Base-by-base conservation (phyloP, 35 echinoderm and acorn worm species). In the Acanthaster planci region DNA sequence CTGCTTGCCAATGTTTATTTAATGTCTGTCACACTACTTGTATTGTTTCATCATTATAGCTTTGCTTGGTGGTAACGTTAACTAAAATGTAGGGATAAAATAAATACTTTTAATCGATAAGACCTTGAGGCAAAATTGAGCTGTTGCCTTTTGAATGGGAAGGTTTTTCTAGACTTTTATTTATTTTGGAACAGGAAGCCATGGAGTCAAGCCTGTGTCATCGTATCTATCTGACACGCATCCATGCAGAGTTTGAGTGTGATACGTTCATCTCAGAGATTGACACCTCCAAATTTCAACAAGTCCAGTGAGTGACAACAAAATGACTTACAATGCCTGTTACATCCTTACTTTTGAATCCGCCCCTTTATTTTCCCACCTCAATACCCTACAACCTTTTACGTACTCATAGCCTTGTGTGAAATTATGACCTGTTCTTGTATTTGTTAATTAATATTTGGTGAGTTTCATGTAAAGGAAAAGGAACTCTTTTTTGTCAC, bases 201-300 rank as follows among this genome's bases (percentile, higher is more conserved):
- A 82, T 89, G 78, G 79, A 77, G 37, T 83, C 80, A 22, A 6
- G 55, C 16, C 40, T 60, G 2, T 89, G 87, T 76, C 87, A 89
- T 51, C 60, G 79, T 37, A 83, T 89, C 32, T 89, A 89, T 38
- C 52, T 89, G 2, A 89, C 87, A 34, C 82, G 59, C 15, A 38
- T 89, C 40, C 80, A 82, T 76, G 55, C 87, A 51, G 32, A 82
- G 40, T 51, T 89, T 38, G 60, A 82, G 17, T 89, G 87, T 53
- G 87, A 89, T 26, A 77, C 87, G 17, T 89, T 89, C 37, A 82
- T 89, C 29, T 79, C 87, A 8, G 40, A 83, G 15, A 77, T 89
- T 31, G 87, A 89, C 23, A 60, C 35, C 34, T 31, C 67, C 18
- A 89, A 53, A 39, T 89, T 89, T 38, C 9, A 76, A 53, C 27